Evolutionary conservation across 1,140 invertebrate genomes (phyloP), one percentile per base, ranked within the genome.

Genomic region (Adoxophyes honmai): DNA sequence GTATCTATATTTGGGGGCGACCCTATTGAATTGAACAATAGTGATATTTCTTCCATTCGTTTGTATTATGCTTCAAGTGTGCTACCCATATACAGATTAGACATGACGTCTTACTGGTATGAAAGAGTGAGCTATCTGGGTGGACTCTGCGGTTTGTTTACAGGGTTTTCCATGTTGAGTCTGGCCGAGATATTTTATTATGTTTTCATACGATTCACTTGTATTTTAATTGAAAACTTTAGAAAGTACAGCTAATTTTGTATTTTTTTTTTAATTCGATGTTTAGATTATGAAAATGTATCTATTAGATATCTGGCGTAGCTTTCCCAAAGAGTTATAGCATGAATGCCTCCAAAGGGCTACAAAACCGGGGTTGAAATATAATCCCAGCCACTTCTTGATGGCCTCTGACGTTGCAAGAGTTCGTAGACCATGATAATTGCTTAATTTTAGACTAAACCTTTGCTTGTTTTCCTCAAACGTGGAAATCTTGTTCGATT

Each of bases 111-210:
- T 44, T 16, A 21, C 21, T 44, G 39, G 39, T 44, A n/a, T 18
- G 39, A 44, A 44, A n/a, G 16, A 44, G 21, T 44, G 10, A 44
- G 39, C 7, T 44, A 44, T 16, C 13, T 44, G n/a, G 39, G 39
- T 44, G 39, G 39, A 11, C 16, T 44, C 10, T 44, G 39, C 11
- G 39, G 39, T n/a, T 18, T 44, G 16, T 44, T 44, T 18, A 44
- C 39, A 18, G 39, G 39, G n/a, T 44, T 44, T 44, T 44, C 39
- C 11, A 44, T 44, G 39, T 18, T 44, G 14, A 44, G 39, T 44
- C 15, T 44, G 8, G 39, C 39, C 8, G 39, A 44, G 21, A 18
- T 44, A 14, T 18, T 44, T 44, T 44, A 44, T 16, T 44, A 21
- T 15, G 21, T 44, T 14, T 18, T 44, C 15, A 44, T 44, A 18